phyloP scores from a whole-genome alignment of 1,140 invertebrate species.

The Linepithema humile region DNA sequence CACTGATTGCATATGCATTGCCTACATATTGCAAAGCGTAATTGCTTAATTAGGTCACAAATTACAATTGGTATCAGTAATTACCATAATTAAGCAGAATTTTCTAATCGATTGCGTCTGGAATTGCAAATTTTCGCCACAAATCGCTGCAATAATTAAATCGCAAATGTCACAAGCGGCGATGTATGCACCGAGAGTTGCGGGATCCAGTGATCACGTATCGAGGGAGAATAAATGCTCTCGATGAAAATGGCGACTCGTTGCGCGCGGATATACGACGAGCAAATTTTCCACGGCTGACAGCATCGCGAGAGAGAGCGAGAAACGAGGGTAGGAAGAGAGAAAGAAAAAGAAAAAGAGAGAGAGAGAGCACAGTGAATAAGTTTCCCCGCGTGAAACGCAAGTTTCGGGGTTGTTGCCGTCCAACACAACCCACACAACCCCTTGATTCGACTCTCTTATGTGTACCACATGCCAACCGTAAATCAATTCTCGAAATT shows the following conservation, averaged over 20 bases:
- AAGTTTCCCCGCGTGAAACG: conserved; percentile 21
- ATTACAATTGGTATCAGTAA: conserved; percentile 37
- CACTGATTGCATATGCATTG: conserved; percentile 30
- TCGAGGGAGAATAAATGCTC: conserved; percentile 3
- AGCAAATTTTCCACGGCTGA: conserved; percentile 13
- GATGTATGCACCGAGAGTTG: not conserved
- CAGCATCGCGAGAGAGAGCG: not conserved
- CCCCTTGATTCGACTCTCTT: conserved; percentile 35
- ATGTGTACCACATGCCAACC: conserved; percentile 66
- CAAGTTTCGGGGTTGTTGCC: conserved; percentile 8
- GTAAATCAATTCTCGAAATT: conserved; percentile 78
- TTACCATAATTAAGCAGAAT: conserved; percentile 31
- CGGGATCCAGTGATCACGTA: not conserved
- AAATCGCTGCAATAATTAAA: conserved; percentile 30
- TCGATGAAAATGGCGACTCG: conserved; percentile 11
- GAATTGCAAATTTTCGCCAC: conserved; percentile 22
- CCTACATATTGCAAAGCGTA: conserved; percentile 36
- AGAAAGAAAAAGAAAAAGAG: not conserved
- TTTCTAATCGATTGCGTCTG: conserved; percentile 30
- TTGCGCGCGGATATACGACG: not conserved
- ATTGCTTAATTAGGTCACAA: conserved; percentile 42
- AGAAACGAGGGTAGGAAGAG: not conserved
- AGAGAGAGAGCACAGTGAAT: conserved; percentile 8
- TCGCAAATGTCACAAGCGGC: conserved; percentile 3
- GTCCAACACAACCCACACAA: not conserved